Percentiles rank a stretch among this genome's conserved stretches.
Conservation (phyloP, 2,888 invertebrate genomes). For the Ormyrus rosae region DNA sequence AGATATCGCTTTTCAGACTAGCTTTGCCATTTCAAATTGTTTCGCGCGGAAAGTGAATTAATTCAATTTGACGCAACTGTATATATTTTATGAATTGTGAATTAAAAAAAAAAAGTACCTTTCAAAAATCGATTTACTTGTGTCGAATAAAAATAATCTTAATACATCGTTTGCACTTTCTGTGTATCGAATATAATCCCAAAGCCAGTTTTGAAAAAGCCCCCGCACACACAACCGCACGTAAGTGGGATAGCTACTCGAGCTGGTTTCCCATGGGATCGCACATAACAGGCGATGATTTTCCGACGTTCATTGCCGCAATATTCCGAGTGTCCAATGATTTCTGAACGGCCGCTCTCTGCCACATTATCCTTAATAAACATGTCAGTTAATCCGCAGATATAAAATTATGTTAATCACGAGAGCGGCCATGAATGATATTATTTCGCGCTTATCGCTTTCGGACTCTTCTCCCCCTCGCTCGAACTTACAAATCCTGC, state of each 20-base stretch:
- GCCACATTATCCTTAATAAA: constrained; percentile 63
- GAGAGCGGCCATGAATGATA: constrained; percentile 62
- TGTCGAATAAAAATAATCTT: not conserved
- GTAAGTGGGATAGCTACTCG: constrained; percentile 27
- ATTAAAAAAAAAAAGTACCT: no score
- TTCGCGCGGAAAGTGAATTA: no score
- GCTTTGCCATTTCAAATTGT: no score
- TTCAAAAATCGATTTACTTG: not conserved
- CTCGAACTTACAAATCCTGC: constrained; percentile 53
- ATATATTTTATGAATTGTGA: no score
- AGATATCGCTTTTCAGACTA: no score
- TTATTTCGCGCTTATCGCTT: constrained; percentile 59
- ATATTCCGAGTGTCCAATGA: no score
- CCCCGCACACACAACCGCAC: not conserved
- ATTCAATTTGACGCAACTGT: no score
- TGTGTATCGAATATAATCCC: not conserved
- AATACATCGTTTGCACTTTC: not conserved
- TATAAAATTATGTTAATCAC: constrained; percentile 70
- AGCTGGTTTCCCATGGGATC: constrained; percentile 36
- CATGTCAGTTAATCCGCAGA: constrained; percentile 62
- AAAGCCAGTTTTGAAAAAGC: not conserved
- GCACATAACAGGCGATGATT: not conserved
- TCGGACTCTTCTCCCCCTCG: not conserved
- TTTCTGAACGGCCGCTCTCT: no score
- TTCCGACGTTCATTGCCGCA: no score